Percentiles rank a stretch among this genome's conserved stretches.
Conservation (phyloP, 37 sponge, comb jelly and placozoan species). For the Spongia lamella region DNA sequence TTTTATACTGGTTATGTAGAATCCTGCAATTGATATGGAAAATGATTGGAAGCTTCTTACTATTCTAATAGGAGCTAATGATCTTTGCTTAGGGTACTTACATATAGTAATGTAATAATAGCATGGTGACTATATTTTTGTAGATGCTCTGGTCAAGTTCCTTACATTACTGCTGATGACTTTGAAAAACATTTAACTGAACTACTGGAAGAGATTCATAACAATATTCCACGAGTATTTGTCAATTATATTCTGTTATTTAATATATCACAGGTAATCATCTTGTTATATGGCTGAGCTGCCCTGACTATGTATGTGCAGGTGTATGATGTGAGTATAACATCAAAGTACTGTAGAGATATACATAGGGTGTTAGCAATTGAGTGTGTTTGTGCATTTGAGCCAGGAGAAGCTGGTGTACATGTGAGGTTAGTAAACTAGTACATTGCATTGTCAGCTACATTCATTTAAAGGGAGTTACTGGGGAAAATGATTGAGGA, state of each 20-base stretch:
- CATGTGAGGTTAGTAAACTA: conserved; percentile 42
- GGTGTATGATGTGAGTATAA: conserved; percentile 66
- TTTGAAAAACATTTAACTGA: conserved; percentile 56
- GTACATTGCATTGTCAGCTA: background rate
- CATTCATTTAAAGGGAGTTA: conserved; percentile 24
- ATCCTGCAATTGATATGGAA: conserved; percentile 62
- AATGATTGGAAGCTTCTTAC: conserved; percentile 87
- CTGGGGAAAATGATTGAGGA: conserved; percentile 42
- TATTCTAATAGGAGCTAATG: conserved; percentile 78
- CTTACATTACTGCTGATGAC: conserved; percentile 57
- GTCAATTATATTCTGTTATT: conserved; percentile 71
- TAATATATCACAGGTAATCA: conserved; percentile 82
- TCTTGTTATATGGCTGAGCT: too few relatives aligned
- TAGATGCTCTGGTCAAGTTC: conserved; percentile 68
- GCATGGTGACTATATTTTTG: background rate
- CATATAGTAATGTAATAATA: background rate
- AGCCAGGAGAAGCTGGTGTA: conserved; percentile 47
- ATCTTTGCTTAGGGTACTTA: conserved; percentile 69
- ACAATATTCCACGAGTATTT: conserved; percentile 66
- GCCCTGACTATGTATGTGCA: too few relatives aligned
- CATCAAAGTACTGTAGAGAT: conserved; percentile 51
- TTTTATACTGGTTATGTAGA: conserved; percentile 9
- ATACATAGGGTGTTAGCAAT: conserved; percentile 67
- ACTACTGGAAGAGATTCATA: conserved; percentile 49
- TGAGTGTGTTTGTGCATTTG: conserved; percentile 78